Base-by-base conservation (phyloP, 2,113 vertebrate species). In the Melanocharis versteri region DNA sequence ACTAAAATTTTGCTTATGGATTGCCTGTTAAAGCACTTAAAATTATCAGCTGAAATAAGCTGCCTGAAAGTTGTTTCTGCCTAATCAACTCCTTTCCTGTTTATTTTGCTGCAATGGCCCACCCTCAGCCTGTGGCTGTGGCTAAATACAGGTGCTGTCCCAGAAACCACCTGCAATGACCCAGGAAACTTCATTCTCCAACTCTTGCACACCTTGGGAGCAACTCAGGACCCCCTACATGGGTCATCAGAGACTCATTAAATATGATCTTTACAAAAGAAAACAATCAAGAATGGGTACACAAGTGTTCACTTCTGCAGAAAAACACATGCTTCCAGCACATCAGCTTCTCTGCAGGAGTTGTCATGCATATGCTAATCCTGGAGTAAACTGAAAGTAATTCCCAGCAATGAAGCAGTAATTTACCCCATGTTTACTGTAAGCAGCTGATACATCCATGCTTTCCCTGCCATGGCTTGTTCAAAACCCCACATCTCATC, bases 81-180 rank as follows among this genome's bases (percentile, higher is more conserved):
- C 78, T 92, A 94, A 94, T 95, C 89, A 94, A 90, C 87, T 96
- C 90, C 57, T 91, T 80, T 70, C 76, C 70, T 86, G 35, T 87
- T 88, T 26, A 66, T 48, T 90, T 45, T 11, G 62, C 89, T 83
- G 62, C 82, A 75, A 31, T 57, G 28, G 33, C 16, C 39, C 58
- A 68, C 62, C 81, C 85, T 84, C n/a, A 84, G 89, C 10, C 4
- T 19, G 19, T 56, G 85, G 58, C 31, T 27, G 58, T 42, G 80
- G 26, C 48, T 70, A 7, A 76, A 28, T 3, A 9, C 27, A 40
- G 47, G n/a, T 8, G 15, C 68, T 73, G 79, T 42, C 70, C 82
- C 69, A 81, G 44, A 66, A 94, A 78, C 6, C 10, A 8, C 64
- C 60, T 15, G 35, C n/a, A 47, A 1, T 13, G 47, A 20, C 53